Conservation (phyloP, 2,113 vertebrate species). For the Protobothrops flavoviridis region DNA sequence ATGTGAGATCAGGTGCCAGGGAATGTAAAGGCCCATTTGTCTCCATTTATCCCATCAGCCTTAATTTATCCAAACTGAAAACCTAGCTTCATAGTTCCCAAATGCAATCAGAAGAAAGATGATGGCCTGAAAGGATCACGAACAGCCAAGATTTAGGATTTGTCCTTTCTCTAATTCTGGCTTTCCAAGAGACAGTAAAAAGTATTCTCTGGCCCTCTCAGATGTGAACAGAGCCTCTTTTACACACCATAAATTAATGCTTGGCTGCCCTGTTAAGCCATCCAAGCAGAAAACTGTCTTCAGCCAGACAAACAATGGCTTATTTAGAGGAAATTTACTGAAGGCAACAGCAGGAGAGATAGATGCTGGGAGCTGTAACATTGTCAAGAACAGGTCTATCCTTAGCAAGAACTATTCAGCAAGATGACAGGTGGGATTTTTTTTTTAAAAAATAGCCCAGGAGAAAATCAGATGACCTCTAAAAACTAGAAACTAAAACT, state of each 20-base stretch:
- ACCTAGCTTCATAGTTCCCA: neutral
- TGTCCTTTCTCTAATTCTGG: conserved; percentile 20
- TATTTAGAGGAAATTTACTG: conserved; percentile 41
- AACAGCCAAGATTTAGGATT: conserved; percentile 13
- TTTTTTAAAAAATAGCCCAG: neutral
- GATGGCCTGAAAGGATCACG: neutral
- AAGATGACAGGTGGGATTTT: conserved; percentile 1
- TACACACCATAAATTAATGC: conserved; percentile 22
- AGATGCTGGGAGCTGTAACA: neutral
- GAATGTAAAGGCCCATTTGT: conserved; percentile 1
- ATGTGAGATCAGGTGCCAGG: neutral
- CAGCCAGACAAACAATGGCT: conserved; percentile 28
- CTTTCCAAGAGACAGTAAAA: conserved; percentile 29
- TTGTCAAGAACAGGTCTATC: neutral
- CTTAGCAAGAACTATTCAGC: neutral
- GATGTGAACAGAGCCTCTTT: conserved; percentile 25
- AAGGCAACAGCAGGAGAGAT: conserved; percentile 14
- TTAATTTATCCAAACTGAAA: conserved; percentile 11
- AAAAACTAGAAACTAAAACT: neutral
- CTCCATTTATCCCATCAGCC: neutral
- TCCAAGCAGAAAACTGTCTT: conserved; percentile 45
- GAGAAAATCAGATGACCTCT: conserved; percentile 22
- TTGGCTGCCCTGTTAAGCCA: conserved; percentile 44
- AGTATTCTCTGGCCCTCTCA: conserved; percentile 22
- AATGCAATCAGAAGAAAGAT: neutral